Conservation (phyloP, 2,888 invertebrate genomes). For the Elmis aenea region DNA sequence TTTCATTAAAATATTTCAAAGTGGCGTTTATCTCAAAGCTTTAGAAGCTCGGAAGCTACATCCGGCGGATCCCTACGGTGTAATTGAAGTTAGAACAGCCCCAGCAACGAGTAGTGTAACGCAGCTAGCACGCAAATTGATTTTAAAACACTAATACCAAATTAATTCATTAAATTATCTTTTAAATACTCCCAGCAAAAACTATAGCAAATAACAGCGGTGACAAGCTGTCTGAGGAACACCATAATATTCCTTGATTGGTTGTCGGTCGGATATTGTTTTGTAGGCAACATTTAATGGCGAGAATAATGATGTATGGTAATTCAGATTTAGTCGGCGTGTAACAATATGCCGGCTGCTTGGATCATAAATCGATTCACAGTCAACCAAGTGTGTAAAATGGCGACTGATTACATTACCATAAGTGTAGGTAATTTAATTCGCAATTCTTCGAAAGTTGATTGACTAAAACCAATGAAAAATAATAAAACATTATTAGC, state of each 20-base stretch:
- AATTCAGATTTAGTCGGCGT: conserved; percentile 14
- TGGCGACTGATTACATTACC: conserved; percentile 28
- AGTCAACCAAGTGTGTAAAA: conserved; percentile 19
- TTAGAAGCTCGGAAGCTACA: conserved; percentile 19
- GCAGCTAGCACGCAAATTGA: conserved; percentile 27
- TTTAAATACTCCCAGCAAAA: conserved; percentile 13
- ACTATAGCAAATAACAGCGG: conserved; percentile 12
- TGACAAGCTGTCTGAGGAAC: conserved; percentile 17
- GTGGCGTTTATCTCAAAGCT: conserved; percentile 31
- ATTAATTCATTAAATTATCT: conserved; percentile 23
- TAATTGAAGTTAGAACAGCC: conserved; percentile 35
- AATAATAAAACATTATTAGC: too few species aligned
- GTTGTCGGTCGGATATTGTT: conserved; percentile 15
- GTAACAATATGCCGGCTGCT: conserved; percentile 9
- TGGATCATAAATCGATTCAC: conserved; percentile 18
- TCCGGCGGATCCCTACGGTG: conserved; percentile 32
- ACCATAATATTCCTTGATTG: conserved; percentile 14
- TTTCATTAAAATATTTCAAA: conserved; percentile 33
- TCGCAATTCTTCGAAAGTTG: too few species aligned
- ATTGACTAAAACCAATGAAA: too few species aligned
- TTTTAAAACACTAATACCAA: conserved; percentile 25
- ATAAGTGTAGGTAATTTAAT: conserved; percentile 31
- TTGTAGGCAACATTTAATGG: conserved; percentile 18
- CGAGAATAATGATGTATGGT: conserved; percentile 10
- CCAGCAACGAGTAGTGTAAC: conserved; percentile 8